phyloP scores from a whole-genome alignment of 2,113 vertebrate genomes.

The Rynchops niger region DNA sequence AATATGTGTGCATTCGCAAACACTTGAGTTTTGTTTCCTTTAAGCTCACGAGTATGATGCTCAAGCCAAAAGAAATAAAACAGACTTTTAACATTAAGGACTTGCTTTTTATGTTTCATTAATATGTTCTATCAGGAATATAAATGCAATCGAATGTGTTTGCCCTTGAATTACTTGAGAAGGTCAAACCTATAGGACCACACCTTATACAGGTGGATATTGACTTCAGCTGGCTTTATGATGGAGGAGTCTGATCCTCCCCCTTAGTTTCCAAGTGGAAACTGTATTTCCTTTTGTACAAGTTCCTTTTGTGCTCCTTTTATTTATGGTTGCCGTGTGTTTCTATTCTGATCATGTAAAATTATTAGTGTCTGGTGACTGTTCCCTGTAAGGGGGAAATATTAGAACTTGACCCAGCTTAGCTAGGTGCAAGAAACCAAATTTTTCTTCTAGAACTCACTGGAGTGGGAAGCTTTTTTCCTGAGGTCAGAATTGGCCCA shows the following conservation, averaged over 20 bases:
- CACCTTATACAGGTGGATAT: not conserved
- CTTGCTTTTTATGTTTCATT: not conserved
- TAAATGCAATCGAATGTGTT: not conserved
- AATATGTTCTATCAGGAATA: not conserved
- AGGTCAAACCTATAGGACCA: not conserved
- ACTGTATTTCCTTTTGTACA: not conserved
- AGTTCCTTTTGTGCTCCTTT: not conserved
- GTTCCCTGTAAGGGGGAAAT: not conserved
- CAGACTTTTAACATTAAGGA: not conserved
- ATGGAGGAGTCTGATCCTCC: not conserved
- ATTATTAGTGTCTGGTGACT: not conserved
- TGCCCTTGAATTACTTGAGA: not conserved
- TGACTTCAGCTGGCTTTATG: not conserved
- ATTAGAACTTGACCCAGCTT: not conserved
- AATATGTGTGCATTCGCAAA: constrained; percentile 10
- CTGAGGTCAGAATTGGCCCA: not conserved
- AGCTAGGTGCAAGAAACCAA: not conserved
- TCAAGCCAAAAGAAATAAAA: constrained; percentile 3
- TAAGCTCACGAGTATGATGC: not conserved
- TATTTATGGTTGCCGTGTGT: not conserved
- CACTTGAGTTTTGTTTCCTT: constrained; percentile 8
- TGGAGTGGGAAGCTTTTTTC: not conserved
- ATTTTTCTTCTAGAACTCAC: not conserved
- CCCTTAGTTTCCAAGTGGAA: not conserved
- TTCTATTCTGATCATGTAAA: not conserved